Evolutionary conservation across 2,888 invertebrate genomes (phyloP), one percentile per base, ranked within the genome.

Genomic region (Spisula subtruncata): DNA sequence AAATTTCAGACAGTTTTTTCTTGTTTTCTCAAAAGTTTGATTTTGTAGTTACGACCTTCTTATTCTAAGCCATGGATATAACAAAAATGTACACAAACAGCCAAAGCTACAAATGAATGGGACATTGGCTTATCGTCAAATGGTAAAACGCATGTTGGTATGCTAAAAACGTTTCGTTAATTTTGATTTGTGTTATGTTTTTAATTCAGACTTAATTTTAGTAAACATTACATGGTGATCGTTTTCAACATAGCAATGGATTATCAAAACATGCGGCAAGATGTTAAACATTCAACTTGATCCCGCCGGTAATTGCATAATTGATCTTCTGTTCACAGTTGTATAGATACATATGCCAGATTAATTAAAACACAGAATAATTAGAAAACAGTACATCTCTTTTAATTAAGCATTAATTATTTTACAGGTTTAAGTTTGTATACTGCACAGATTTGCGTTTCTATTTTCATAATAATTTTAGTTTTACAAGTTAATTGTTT

Each of bases 381-480:
- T 10, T 25, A 5, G 60, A 25, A 66, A 66, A 12, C 25, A 56
- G n/a, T 66, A 8, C n/a, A 10, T 25, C n/a, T 25, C 25, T 25
- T 66, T n/a, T 66, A 25, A 66, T 66, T 66, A 66, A 66, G 60
- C 25, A 66, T 66, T 66, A n/a, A n/a, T n/a, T n/a, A n/a, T n/a
- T n/a, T 25, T 5, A 66, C 10, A 25, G 60, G 10, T 66, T 20
- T 66, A 12, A n/a, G 60, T 66, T 41, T 41, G 8, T 41, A 41
- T 41, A 41, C 41, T 41, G 41, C 41, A 5, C 41, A 41, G 41
- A 41, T 5, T 41, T 41, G 41, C 12, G 25, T 66, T 66, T 66
- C 60, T 25, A 66, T 66, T 66, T 66, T 25, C 25, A 66, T 25
- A 10, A 0, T 4, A 12, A 66, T 4, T n/a, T 25, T 6, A 12